These are phyloP conservation scores for Macaca nemestrina DNA, from an alignment of 2,113 vertebrate species.

Conservation along the genomic window DNA sequence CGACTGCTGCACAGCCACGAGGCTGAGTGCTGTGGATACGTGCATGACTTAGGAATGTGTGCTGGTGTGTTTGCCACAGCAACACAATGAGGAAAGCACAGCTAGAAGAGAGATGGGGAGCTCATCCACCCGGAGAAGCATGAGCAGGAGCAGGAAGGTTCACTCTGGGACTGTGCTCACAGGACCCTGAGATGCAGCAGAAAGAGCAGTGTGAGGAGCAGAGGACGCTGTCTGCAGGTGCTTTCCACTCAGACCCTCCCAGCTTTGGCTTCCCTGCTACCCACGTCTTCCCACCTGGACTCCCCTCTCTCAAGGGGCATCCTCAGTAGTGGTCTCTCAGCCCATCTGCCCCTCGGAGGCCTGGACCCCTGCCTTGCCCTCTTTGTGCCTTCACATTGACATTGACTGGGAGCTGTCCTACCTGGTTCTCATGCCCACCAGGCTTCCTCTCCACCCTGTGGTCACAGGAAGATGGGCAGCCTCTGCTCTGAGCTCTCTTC, in stretches of 20 bases:
- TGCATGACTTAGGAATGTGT: conserved; percentile 49
- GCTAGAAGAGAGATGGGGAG: neutral
- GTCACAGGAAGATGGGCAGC: neutral
- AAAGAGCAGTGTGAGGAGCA: neutral
- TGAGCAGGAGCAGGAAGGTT: neutral
- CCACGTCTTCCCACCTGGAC: neutral
- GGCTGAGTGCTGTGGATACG: neutral
- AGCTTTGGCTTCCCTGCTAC: too few species aligned
- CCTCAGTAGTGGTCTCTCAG: rapidly evolving
- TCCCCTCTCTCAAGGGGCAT: neutral
- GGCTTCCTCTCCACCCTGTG: too few species aligned
- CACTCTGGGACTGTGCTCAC: too few species aligned
- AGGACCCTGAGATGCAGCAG: neutral
- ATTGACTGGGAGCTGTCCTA: rapidly evolving
- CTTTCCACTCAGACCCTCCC: rapidly evolving
- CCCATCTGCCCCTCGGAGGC: neutral
- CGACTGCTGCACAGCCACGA: neutral
- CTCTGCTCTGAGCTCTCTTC: neutral
- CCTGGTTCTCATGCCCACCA: rapidly evolving
- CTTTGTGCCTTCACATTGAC: neutral
- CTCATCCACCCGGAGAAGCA: rapidly evolving
- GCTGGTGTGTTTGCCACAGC: conserved; percentile 47
- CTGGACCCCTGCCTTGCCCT: too few species aligned
- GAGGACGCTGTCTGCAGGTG: rapidly evolving
- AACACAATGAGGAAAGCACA: neutral